Percentiles rank a stretch among this genome's conserved stretches.
phyloP scores from a whole-genome alignment of 2,113 vertebrate species.

The Oncorhynchus gorbuscha region DNA sequence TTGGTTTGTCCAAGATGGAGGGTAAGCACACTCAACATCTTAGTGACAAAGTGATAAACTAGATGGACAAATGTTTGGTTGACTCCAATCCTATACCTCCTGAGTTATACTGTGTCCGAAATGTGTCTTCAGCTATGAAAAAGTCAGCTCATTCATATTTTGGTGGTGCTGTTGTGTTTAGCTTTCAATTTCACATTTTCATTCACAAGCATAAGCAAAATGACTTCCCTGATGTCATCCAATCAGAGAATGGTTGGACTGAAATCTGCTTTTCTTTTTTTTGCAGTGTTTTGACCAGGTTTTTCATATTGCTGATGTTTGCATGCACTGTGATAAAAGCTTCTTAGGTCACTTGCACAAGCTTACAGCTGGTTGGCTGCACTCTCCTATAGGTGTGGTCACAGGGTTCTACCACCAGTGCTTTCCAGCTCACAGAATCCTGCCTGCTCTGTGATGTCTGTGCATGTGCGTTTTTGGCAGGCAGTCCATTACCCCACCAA shows the following conservation, averaged over 20 bases:
- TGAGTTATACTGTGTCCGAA: conserved; percentile 48
- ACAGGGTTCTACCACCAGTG: not conserved
- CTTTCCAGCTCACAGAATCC: conserved; percentile 6
- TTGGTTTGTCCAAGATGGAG: not conserved
- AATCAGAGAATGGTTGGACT: conserved; percentile 1
- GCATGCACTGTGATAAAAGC: conserved; percentile 39
- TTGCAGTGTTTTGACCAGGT: not conserved
- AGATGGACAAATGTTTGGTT: conserved; percentile 60
- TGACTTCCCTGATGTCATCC: not conserved
- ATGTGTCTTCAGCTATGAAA: conserved; percentile 76
- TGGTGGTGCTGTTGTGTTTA: conserved; percentile 2
- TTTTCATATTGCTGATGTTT: conserved; percentile 22
- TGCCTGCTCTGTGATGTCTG: conserved; percentile 15
- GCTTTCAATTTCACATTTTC: conserved; percentile 10
- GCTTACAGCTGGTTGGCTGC: conserved; percentile 39
- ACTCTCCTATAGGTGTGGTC: conserved; percentile 21
- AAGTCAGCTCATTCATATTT: conserved; percentile 28
- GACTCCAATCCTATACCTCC: conserved; percentile 50
- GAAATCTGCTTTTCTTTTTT: not conserved
- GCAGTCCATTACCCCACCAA: not conserved
- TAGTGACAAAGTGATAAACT: not conserved
- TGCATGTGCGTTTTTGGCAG: conserved; percentile 26
- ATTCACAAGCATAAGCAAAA: not conserved
- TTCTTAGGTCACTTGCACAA: conserved; percentile 7
- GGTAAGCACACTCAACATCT: not conserved